Conservation (phyloP, 2,113 vertebrate species). For the human region DNA sequence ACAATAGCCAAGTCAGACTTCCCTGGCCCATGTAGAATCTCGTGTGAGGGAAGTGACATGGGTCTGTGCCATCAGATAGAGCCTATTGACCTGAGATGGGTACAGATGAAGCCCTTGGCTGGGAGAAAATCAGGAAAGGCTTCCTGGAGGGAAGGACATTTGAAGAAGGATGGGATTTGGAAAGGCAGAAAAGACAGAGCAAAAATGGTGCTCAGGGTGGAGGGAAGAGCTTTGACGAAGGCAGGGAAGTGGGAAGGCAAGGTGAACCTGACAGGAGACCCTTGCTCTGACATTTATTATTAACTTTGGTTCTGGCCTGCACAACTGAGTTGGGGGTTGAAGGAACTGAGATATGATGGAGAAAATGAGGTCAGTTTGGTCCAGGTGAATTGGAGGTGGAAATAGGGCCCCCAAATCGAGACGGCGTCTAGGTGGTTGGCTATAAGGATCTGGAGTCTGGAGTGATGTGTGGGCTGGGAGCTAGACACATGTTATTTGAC, state of each 20-base stretch:
- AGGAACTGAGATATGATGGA: neutral
- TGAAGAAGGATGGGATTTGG: neutral
- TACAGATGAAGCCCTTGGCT: neutral
- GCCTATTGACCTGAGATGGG: too few relatives aligned
- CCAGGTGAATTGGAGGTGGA: neutral
- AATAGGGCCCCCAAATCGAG: neutral
- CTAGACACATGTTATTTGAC: neutral
- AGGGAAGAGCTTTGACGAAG: neutral
- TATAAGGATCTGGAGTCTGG: neutral
- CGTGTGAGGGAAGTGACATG: neutral
- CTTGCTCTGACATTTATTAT: neutral
- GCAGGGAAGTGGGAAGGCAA: neutral
- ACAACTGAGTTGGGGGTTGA: too few relatives aligned
- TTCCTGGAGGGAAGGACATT: neutral
- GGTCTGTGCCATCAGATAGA: neutral
- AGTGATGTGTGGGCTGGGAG: neutral
- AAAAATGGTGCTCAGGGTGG: neutral
- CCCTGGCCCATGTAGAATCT: neutral
- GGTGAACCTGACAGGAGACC: neutral
- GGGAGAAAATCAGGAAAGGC: neutral
- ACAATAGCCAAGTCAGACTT: neutral
- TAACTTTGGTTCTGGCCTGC: neutral
- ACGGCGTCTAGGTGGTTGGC: fast-evolving
- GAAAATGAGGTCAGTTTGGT: neutral
- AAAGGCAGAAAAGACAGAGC: neutral